Percentiles rank a stretch among this genome's conserved stretches.
These are phyloP conservation scores for Toxotes lorentzi DNA, from an alignment of 2,797 vertebrate species.

Conservation along the genomic window DNA sequence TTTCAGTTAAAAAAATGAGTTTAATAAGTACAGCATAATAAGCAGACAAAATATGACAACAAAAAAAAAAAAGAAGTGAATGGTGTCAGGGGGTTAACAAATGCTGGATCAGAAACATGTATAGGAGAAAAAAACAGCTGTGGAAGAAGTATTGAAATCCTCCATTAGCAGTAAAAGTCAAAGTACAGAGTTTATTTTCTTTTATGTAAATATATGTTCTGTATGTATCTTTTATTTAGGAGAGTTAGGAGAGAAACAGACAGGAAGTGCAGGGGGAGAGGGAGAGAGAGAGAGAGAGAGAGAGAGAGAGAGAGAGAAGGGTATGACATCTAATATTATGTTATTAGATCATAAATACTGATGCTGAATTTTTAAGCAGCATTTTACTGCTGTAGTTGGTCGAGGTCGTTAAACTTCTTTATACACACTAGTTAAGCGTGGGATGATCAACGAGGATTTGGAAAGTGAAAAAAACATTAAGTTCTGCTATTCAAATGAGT, in stretches of 20 bases:
- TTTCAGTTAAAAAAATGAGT: constrained; percentile 18
- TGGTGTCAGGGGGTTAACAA: rapidly evolving
- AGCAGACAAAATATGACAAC: constrained; percentile 9
- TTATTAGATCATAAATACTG: not conserved
- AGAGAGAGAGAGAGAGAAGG: not conserved
- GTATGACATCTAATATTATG: not conserved
- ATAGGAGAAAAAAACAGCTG: not conserved
- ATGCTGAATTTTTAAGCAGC: not conserved
- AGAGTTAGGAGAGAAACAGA: not conserved
- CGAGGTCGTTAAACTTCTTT: not conserved
- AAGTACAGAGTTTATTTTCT: not conserved
- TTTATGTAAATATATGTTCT: too few species aligned
- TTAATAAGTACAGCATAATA: not conserved
- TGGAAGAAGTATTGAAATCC: not conserved
- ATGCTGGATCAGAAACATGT: not conserved
- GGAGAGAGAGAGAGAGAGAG: too few species aligned
- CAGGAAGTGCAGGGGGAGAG: not conserved
- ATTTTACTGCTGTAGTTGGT: not conserved
- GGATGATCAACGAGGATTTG: not conserved
- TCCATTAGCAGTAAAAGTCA: not conserved
- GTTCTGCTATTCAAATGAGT: not conserved
- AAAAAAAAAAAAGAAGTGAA: constrained; percentile 28
- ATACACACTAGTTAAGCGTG: not conserved
- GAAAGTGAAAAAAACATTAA: not conserved
- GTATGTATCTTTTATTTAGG: too few species aligned